These are phyloP conservation scores for Resseliella maxima DNA, from an alignment of 2,888 invertebrate genomes.

Conservation along the genomic window DNA sequence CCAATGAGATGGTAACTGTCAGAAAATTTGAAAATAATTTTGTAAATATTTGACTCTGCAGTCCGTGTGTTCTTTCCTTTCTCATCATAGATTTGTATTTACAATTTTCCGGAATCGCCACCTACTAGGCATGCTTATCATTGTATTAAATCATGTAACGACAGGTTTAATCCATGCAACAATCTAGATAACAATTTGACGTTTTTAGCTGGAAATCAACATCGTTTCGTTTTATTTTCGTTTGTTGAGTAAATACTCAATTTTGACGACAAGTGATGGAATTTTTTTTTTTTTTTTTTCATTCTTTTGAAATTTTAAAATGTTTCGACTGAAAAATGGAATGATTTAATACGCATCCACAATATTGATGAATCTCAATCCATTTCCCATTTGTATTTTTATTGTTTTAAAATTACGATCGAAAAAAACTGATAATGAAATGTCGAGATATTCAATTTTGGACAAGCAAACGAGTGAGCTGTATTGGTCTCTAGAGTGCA, in stretches of 20 bases:
- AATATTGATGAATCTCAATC: not conserved
- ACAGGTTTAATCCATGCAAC: slow-evolving; percentile 22
- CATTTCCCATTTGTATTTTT: slow-evolving; percentile 23
- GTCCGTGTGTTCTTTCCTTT: not conserved
- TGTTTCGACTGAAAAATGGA: not conserved
- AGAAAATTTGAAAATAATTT: not conserved
- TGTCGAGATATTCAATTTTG: not conserved
- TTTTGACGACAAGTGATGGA: slow-evolving; percentile 5
- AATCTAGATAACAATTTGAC: not conserved
- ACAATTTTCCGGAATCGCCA: slow-evolving; percentile 14
- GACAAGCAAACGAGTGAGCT: not conserved
- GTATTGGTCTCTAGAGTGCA: not conserved
- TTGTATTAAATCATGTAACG: slow-evolving; percentile 40
- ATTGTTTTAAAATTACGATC: slow-evolving; percentile 51
- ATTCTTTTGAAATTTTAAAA: no score
- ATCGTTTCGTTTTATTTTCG: not conserved
- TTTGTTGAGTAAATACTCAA: not conserved
- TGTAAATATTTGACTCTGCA: not conserved
- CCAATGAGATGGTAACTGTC: not conserved
- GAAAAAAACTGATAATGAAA: slow-evolving; percentile 28
- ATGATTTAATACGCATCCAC: not conserved
- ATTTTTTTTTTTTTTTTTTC: no score
- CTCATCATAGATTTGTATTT: not conserved
- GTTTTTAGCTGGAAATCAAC: slow-evolving; percentile 35
- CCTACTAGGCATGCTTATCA: not conserved